Evolutionary conservation across 1,140 invertebrate species (phyloP).

Genomic region (Anastatus disparis): DNA sequence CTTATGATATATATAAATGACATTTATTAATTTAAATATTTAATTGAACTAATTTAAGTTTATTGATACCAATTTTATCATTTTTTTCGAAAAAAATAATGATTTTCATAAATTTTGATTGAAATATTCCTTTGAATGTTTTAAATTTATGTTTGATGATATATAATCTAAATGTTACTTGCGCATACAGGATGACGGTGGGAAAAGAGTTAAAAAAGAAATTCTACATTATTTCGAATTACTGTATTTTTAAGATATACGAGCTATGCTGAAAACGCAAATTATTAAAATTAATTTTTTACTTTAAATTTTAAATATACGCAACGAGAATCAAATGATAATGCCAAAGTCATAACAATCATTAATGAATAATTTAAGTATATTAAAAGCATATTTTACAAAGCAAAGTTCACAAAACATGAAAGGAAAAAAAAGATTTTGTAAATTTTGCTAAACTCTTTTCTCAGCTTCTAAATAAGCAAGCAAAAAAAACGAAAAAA

Average conservation of each 20-base stretch:
- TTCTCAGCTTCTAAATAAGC: neutral
- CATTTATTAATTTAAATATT: no score
- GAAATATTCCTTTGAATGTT: neutral
- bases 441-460: slow-evolving; percentile 15
- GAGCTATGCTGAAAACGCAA: no score
- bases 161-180: slow-evolving; percentile 20
- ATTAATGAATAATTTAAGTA: neutral
- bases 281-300: no score
- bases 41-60: no score
- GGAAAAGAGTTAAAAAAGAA: slow-evolving; percentile 19
- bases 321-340: neutral
- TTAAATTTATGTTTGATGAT: neutral
- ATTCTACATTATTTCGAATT: no score
- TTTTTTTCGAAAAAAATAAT: neutral
- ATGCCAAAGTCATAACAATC: slow-evolving; percentile 24
- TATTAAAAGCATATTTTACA: neutral
- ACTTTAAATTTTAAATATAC: no score
- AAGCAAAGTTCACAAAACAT: neutral
- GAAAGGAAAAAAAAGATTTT: neutral
- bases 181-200: neutral
- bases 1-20: no score
- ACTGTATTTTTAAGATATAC: no score
- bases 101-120: neutral
- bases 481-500: neutral
- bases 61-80: no score